phyloP scores from a whole-genome alignment of 2,113 vertebrate genomes.

The Rattus rattus region DNA sequence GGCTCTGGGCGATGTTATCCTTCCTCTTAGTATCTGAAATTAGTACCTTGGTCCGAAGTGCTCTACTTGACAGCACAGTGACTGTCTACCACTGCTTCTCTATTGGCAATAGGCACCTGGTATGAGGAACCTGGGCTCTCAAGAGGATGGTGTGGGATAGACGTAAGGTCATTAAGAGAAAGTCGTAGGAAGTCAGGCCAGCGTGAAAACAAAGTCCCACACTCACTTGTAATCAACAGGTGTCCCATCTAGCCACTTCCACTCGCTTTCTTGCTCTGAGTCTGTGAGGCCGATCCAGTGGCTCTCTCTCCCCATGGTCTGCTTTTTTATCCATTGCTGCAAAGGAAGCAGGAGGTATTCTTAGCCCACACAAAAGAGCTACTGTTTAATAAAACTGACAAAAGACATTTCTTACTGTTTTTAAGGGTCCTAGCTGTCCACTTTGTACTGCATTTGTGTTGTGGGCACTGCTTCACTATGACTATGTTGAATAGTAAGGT shows the following conservation, averaged over 20 bases:
- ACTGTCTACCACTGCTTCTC: conserved; percentile 64
- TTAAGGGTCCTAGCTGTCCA: neutral
- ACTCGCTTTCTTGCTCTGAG: conserved; percentile 89
- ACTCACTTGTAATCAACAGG: conserved; percentile 92
- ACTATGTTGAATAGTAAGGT: neutral
- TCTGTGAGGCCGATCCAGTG: conserved; percentile 98
- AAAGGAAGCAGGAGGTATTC: conserved; percentile 62
- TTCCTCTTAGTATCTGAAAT: conserved; percentile 57
- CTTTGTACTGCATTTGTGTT: neutral
- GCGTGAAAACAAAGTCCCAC: conserved; percentile 1
- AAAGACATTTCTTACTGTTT: neutral
- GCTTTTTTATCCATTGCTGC: conserved; percentile 94
- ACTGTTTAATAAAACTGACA: neutral
- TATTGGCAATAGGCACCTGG: neutral
- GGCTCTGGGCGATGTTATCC: conserved; percentile 20
- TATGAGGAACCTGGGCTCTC: neutral
- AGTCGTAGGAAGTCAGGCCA: neutral
- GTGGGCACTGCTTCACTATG: neutral
- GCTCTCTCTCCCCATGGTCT: conserved; percentile 90
- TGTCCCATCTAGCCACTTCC: conserved; percentile 95
- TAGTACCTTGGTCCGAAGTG: conserved; percentile 52
- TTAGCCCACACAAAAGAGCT: neutral
- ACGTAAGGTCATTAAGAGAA: neutral
- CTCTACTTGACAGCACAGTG: neutral
- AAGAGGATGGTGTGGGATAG: neutral